Evolutionary conservation across 2,113 vertebrate species (phyloP).

Genomic region (Porphyrio hochstetteri): DNA sequence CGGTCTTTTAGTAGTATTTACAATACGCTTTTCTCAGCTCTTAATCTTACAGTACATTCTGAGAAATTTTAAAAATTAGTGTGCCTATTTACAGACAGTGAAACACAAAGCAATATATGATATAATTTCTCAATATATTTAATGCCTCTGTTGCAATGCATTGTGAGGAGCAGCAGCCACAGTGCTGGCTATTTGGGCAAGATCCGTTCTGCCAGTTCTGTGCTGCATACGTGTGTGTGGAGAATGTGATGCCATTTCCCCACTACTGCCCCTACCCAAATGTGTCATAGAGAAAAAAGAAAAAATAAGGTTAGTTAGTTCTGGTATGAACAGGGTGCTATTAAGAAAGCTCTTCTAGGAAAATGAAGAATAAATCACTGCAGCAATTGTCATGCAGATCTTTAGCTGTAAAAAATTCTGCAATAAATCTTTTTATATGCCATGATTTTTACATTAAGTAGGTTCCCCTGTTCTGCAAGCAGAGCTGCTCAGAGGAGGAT

Average conservation of each 20-base stretch:
- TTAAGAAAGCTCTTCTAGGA: background rate
- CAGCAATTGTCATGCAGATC: background rate
- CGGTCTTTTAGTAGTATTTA: background rate
- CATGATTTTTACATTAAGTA: conserved; percentile 10
- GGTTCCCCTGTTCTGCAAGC: background rate
- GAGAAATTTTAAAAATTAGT: background rate
- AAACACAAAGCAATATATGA: background rate
- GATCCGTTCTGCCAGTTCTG: background rate
- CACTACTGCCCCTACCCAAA: background rate
- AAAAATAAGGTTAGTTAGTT: background rate
- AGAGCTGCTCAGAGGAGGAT: conserved; percentile 5
- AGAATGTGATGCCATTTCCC: background rate
- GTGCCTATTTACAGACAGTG: background rate
- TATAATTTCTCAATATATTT: background rate
- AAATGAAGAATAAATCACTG: background rate
- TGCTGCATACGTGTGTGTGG: fast-evolving
- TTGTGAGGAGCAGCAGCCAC: background rate
- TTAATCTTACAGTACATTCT: background rate
- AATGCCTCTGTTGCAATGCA: background rate
- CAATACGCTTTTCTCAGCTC: background rate
- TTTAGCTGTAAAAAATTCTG: background rate
- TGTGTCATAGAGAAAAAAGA: background rate
- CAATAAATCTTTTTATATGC: background rate
- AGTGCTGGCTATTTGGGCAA: background rate
- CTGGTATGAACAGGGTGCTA: background rate